Evolutionary conservation across 2,888 invertebrate species (phyloP), one percentile per base, ranked within the genome.

Genomic region (Petrolisthes manimaculis): DNA sequence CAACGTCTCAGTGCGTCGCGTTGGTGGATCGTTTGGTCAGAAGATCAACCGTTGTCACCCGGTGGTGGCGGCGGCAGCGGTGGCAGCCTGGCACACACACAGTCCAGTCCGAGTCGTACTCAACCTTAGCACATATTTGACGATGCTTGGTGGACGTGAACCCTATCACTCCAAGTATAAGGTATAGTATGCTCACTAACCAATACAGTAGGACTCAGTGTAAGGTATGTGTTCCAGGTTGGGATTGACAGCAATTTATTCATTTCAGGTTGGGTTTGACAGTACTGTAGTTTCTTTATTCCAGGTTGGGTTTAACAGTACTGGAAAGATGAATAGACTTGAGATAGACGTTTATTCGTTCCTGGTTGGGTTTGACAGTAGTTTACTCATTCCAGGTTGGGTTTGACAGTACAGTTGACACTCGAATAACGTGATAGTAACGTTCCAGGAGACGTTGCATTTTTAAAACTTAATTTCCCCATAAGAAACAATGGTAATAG

Each of bases 91-190:
- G 77, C 75, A 84, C 51, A 67, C 78, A 1, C 61, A 69, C 24
- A 8, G 18, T 14, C 84, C 84, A 37, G 84, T 84, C n/a, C 61
- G 78, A 78, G 69, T 84, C 3, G 67, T 37, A n/a, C 54, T 84
- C 37, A 37, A 78, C 37, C 61, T 84, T 5, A 78, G n/a, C 55
- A 67, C 78, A 3, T 75, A 51, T 37, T 78, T 84, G 78, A 84
- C 84, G 6, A 24, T 84, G 21, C 9, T 61, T 14, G 84, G 84
- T 51, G 56, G 84, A n/a, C 77, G 78, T 18, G 84, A 78, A 3
- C 78, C 84, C 14, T 84, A 56, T 53, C 67, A 78, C 84, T 67
- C 77, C 77, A 84, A 84, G 78, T 84, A 84, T 24, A 84, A 77
- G 24, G 84, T 78, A 75, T 21, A 5, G 24, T 4, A 24, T 61